These are phyloP conservation scores for Sericinus montela DNA, from an alignment of 2,888 invertebrate species.

Conservation along the genomic window DNA sequence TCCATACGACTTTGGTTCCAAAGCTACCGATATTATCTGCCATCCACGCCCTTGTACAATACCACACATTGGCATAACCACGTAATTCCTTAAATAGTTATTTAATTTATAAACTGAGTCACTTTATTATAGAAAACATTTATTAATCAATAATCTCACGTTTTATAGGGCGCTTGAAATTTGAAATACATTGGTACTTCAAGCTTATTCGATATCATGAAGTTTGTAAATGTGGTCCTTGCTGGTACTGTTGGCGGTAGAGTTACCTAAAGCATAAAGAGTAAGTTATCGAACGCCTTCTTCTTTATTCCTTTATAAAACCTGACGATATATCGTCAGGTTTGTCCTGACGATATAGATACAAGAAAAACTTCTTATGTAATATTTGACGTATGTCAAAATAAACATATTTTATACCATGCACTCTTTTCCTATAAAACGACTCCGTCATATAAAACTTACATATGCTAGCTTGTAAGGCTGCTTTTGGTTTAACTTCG, in stretches of 20 bases:
- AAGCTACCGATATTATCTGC: slow-evolving; percentile 67
- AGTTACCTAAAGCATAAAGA: slow-evolving; percentile 40
- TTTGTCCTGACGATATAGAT: too few relatives aligned
- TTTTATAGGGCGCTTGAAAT: slow-evolving; percentile 50
- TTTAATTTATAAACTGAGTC: not conserved
- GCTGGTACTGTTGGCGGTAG: slow-evolving; percentile 68
- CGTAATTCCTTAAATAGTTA: slow-evolving; percentile 39
- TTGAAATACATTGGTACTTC: slow-evolving; percentile 64
- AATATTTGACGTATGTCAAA: too few relatives aligned
- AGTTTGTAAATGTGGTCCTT: slow-evolving; percentile 60
- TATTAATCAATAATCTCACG: slow-evolving; percentile 44
- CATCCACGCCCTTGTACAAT: slow-evolving; percentile 61
- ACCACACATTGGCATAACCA: slow-evolving; percentile 66
- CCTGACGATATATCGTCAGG: too few relatives aligned
- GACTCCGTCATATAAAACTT: too few relatives aligned
- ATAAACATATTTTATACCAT: too few relatives aligned
- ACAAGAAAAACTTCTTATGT: too few relatives aligned
- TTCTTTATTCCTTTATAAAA: too few relatives aligned
- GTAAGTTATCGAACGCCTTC: too few relatives aligned
- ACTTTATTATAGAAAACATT: not conserved
- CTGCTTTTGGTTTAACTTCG: too few relatives aligned
- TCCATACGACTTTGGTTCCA: slow-evolving; percentile 58
- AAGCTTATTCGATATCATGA: slow-evolving; percentile 63
- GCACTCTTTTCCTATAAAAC: too few relatives aligned
- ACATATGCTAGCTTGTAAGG: too few relatives aligned